These are phyloP conservation scores for Oncorhynchus keta DNA, from an alignment of 2,113 vertebrate genomes.

Conservation along the genomic window DNA sequence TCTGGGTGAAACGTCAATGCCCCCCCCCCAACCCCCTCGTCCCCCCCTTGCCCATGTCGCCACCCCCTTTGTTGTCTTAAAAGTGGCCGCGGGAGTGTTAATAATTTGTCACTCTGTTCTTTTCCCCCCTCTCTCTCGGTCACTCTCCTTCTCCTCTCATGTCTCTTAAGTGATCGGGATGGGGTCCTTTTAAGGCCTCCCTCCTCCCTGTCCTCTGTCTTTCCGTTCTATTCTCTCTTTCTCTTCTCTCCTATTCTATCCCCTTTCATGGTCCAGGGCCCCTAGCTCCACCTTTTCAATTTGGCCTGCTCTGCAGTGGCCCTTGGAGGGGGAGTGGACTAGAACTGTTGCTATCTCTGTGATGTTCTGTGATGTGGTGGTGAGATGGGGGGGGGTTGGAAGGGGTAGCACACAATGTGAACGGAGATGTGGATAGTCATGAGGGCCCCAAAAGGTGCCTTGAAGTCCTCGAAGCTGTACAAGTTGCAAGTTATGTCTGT, in stretches of 20 bases:
- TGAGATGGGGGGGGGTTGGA: background rate
- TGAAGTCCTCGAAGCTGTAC: too few species aligned
- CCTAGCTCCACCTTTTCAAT: constrained; percentile 69
- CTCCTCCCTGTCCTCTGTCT: constrained; percentile 41
- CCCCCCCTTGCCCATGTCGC: constrained; percentile 14
- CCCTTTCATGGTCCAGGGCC: constrained; percentile 73
- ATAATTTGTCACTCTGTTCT: constrained; percentile 74
- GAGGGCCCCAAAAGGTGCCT: background rate
- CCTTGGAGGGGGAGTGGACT: constrained; percentile 68
- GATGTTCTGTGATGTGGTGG: constrained; percentile 36
- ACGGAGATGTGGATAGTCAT: background rate
- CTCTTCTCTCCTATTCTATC: constrained; percentile 55
- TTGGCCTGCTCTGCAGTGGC: constrained; percentile 61
- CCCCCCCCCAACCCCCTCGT: constrained; percentile 52
- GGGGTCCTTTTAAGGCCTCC: constrained; percentile 57
- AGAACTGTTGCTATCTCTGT: constrained; percentile 75
- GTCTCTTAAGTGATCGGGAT: constrained; percentile 68
- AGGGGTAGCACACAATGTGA: constrained; percentile 3
- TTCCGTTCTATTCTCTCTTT: background rate
- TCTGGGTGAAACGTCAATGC: constrained; percentile 72
- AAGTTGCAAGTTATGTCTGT: too few species aligned
- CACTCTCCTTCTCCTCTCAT: constrained; percentile 43
- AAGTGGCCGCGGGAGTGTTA: constrained; percentile 76
- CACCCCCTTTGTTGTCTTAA: constrained; percentile 72
- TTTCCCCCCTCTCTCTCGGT: constrained; percentile 27